phyloP scores from a whole-genome alignment of 2,888 invertebrate species.

The Noctua fimbriata region DNA sequence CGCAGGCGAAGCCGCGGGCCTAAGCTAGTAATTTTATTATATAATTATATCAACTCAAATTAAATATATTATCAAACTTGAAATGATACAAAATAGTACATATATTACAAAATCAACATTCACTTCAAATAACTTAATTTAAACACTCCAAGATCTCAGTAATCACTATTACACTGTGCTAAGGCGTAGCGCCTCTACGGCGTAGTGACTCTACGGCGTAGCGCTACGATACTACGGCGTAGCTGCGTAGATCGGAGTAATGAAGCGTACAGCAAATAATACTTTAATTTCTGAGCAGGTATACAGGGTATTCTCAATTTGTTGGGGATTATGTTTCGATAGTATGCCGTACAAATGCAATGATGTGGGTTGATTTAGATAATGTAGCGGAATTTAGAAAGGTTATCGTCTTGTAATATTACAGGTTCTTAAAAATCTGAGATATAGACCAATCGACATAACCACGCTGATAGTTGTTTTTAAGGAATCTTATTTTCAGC shows the following conservation, averaged over 20 bases:
- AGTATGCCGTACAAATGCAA: slow-evolving; percentile 1
- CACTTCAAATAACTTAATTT: slow-evolving; percentile 46
- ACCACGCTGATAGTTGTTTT: no score
- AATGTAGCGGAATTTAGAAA: background rate
- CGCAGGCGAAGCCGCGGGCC: no score
- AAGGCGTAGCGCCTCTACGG: slow-evolving; percentile 58
- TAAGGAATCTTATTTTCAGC: background rate
- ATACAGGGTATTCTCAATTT: slow-evolving; percentile 47
- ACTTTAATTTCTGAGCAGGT: slow-evolving; percentile 52
- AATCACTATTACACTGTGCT: slow-evolving; percentile 53
- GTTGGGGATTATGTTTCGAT: slow-evolving; percentile 8
- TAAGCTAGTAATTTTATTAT: no score
- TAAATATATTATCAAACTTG: background rate
- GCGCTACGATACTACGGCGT: slow-evolving; percentile 63
- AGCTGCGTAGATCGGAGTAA: slow-evolving; percentile 65
- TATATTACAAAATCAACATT: slow-evolving; percentile 39
- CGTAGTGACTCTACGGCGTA: slow-evolving; percentile 57
- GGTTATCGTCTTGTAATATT: background rate
- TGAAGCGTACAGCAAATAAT: slow-evolving; percentile 72
- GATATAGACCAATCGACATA: background rate
- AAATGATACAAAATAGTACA: slow-evolving; percentile 9
- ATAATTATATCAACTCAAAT: background rate
- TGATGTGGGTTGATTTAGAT: background rate
- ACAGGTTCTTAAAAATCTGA: background rate
- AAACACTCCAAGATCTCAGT: slow-evolving; percentile 53